A percentile compares a stretch with the other conserved stretches of the same genome.
These are phyloP conservation scores for Platycheirus rosarum DNA, from an alignment of 2,888 invertebrate species.

Conservation along the genomic window DNA sequence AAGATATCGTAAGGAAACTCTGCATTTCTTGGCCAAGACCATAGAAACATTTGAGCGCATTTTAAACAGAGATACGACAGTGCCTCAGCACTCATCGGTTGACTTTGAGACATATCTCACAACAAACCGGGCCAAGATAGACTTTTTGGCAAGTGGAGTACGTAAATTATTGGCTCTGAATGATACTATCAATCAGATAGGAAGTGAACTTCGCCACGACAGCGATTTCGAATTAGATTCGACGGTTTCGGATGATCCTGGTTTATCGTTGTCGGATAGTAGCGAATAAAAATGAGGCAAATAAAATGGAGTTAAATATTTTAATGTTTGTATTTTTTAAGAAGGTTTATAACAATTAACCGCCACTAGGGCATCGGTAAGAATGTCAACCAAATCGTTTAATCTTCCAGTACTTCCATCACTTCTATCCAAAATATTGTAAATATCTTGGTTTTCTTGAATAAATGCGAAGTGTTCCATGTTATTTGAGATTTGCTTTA, in stretches of 20 bases:
- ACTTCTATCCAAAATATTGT: not conserved
- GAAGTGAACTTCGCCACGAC: conserved; percentile 35
- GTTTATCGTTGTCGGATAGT: not conserved
- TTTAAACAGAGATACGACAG: conserved; percentile 18
- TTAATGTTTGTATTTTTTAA: conserved; percentile 17
- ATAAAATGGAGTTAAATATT: too few relatives aligned
- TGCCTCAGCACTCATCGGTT: conserved; percentile 10
- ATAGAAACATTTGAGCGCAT: conserved; percentile 74
- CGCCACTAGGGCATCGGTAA: conserved; percentile 77
- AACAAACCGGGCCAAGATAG: conserved; percentile 68
- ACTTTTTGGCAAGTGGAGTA: conserved; percentile 77
- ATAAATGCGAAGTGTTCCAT: conserved; percentile 78
- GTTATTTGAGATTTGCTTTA: conserved; percentile 76
- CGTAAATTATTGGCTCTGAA: conserved; percentile 78
- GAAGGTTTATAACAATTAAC: conserved; percentile 76
- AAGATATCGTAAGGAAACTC: conserved; percentile 76
- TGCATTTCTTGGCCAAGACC: conserved; percentile 76
- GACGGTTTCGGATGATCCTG: not conserved
- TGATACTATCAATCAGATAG: conserved; percentile 76
- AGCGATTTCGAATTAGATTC: conserved; percentile 7
- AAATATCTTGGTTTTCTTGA: conserved; percentile 74
- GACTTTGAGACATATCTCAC: conserved; percentile 71
- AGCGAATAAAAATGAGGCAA: conserved; percentile 33
- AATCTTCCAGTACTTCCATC: conserved; percentile 68
- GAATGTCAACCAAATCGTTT: conserved; percentile 77